These are phyloP conservation scores for Notothenia coriiceps DNA, from an alignment of 2,113 vertebrate species.

Conservation along the genomic window DNA sequence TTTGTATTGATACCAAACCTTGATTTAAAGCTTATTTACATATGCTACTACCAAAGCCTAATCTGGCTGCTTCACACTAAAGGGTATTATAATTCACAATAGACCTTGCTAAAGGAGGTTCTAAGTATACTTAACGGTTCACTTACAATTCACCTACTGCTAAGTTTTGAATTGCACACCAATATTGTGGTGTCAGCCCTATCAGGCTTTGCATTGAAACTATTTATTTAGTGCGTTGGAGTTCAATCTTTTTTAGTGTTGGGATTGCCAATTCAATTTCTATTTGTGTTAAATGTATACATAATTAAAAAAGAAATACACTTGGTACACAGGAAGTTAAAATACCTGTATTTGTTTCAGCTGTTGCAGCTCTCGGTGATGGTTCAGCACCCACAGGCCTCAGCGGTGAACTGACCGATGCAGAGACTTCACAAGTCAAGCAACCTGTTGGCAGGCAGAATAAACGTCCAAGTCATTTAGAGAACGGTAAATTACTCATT, in stretches of 20 bases:
- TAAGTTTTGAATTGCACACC: not conserved
- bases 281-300: not conserved
- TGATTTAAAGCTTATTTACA: slow-evolving; percentile 5
- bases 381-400: slow-evolving; percentile 86
- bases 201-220: not conserved
- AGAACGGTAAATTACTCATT: slow-evolving; percentile 39
- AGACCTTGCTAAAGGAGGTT: not conserved
- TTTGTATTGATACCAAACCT: not conserved
- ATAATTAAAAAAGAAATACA: too few species aligned
- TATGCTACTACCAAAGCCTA: not conserved
- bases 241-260: not conserved
- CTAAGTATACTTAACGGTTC: not conserved
- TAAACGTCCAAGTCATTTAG: slow-evolving; percentile 84
- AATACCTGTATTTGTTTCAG: not conserved
- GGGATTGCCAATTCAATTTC: not conserved
- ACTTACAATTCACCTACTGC: not conserved
- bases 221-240: not conserved
- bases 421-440: slow-evolving; percentile 59
- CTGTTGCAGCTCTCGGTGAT: slow-evolving; percentile 86
- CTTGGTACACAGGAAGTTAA: not conserved
- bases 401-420: slow-evolving; percentile 80
- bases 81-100: not conserved
- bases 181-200: not conserved
- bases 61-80: not conserved
- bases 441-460: slow-evolving; percentile 82